Conservation (phyloP, 1,140 invertebrate species). For the Drosophila obscura region DNA sequence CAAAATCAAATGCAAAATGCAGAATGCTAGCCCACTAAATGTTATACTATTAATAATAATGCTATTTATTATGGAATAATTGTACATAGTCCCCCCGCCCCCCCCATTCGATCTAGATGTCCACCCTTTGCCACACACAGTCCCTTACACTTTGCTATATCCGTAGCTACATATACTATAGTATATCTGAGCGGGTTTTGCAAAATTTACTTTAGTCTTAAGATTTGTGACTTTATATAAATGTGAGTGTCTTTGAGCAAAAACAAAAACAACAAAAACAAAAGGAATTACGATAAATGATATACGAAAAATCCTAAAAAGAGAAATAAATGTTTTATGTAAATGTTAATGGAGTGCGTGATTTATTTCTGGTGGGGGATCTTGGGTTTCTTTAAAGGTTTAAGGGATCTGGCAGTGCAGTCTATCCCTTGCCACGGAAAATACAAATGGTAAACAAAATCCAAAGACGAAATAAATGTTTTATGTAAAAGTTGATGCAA, state of each 20-base stretch:
- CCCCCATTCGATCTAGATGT: slow-evolving; percentile 27
- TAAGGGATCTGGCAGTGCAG: too few species aligned
- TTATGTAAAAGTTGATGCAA: slow-evolving; percentile 76
- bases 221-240: slow-evolving; percentile 61
- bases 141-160: slow-evolving; percentile 27
- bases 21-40: slow-evolving; percentile 69
- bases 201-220: slow-evolving; percentile 22
- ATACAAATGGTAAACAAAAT: slow-evolving; percentile 28
- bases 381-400: too few species aligned
- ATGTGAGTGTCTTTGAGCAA: slow-evolving; percentile 75
- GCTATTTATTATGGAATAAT: slow-evolving; percentile 48
- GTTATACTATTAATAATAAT: slow-evolving; percentile 52
- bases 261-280: slow-evolving; percentile 29
- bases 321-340: slow-evolving; percentile 81
- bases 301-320: slow-evolving; percentile 48
- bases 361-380: background rate
- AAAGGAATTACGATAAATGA: slow-evolving; percentile 29
- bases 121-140: slow-evolving; percentile 30
- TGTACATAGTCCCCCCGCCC: slow-evolving; percentile 34
- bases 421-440: background rate
- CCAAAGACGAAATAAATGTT: slow-evolving; percentile 69
- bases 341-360: slow-evolving; percentile 57
- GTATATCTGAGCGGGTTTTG: slow-evolving; percentile 43
- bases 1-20: slow-evolving; percentile 28
- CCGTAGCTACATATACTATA: slow-evolving; percentile 40